Evolutionary conservation across 2,888 invertebrate species (phyloP).

Genomic region (Furcula furcula): DNA sequence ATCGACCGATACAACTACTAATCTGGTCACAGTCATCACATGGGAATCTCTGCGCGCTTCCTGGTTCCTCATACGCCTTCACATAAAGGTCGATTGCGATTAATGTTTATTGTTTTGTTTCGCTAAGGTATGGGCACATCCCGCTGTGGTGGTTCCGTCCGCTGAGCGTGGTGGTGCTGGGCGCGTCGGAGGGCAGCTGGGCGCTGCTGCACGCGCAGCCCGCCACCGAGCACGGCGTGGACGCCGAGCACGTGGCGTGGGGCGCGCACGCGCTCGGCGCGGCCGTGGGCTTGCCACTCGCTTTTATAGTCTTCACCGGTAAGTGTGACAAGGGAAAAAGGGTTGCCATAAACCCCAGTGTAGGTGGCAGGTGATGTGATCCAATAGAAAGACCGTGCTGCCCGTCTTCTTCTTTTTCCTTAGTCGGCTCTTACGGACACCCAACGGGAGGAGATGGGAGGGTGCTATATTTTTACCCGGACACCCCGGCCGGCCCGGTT

Average conservation of each 20-base stretch:
- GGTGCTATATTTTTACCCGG: no score
- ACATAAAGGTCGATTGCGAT: not conserved
- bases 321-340: no score
- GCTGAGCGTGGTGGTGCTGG: slow-evolving; percentile 83
- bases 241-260: slow-evolving; percentile 81
- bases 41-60: no score
- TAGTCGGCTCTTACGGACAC: no score
- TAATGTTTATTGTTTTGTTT: not conserved
- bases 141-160: slow-evolving; percentile 80
- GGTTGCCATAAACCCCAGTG: no score
- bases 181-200: slow-evolving; percentile 82
- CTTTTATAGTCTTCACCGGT: slow-evolving; percentile 81
- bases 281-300: slow-evolving; percentile 83
- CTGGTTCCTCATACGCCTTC: not conserved
- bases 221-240: slow-evolving; percentile 18
- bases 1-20: no score
- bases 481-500: no score
- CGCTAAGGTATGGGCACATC: slow-evolving; percentile 60
- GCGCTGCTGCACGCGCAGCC: slow-evolving; percentile 44
- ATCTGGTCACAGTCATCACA: no score
- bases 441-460: no score
- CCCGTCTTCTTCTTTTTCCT: no score
- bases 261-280: slow-evolving; percentile 88
- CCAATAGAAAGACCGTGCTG: no score
- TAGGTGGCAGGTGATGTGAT: no score